These are phyloP conservation scores for Clangula hyemalis DNA, from an alignment of 2,797 vertebrate species.

Conservation along the genomic window DNA sequence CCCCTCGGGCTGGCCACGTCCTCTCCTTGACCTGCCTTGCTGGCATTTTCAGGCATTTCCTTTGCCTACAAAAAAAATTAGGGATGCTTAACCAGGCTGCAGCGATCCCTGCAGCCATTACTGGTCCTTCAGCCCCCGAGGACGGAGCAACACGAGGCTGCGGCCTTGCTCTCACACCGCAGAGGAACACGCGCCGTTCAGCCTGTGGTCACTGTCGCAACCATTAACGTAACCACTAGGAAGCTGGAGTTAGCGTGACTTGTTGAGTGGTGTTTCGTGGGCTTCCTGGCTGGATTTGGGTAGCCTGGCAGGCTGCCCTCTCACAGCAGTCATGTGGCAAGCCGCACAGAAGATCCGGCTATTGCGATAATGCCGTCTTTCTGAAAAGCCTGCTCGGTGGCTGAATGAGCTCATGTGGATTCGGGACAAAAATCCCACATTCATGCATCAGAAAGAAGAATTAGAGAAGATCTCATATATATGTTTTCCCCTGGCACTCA, in stretches of 20 bases:
- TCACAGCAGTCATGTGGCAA: not conserved
- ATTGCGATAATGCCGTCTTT: not conserved
- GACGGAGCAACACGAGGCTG: fast-evolving
- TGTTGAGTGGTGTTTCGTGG: not conserved
- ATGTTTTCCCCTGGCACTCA: not conserved
- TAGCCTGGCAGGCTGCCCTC: not conserved
- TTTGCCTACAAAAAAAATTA: not conserved
- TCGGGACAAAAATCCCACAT: not conserved
- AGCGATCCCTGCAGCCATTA: not conserved
- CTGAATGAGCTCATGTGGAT: not conserved
- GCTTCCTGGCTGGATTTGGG: not conserved
- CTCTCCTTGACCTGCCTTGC: not conserved
- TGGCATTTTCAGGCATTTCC: not conserved
- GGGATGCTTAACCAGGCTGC: not conserved
- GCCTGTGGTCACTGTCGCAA: not conserved
- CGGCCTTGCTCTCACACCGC: not conserved
- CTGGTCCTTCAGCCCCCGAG: not conserved
- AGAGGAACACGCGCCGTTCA: not conserved
- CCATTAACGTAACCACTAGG: not conserved
- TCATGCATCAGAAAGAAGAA: not conserved
- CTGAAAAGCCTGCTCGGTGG: not conserved
- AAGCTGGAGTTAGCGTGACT: not conserved
- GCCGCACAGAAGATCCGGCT: not conserved
- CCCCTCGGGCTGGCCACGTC: fast-evolving
- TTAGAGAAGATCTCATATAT: not conserved